Evolutionary conservation across 2,797 vertebrate genomes (phyloP).

Genomic region (Oreonectes daqikongensis): DNA sequence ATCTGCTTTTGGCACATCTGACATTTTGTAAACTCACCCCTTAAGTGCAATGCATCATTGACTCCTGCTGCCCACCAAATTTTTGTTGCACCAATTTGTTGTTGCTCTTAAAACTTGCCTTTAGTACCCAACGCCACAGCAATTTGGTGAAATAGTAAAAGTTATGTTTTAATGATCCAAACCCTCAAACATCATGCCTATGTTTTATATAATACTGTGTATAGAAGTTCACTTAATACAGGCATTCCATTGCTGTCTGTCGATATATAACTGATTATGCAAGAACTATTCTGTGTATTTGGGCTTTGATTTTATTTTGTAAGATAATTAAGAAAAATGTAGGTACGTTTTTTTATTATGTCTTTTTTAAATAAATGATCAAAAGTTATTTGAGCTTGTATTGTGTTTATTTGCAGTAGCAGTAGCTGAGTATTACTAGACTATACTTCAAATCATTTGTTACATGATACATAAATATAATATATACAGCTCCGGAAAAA

Average conservation of each 20-base stretch:
- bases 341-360: conserved; percentile 79
- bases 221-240: conserved; percentile 50
- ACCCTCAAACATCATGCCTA: background rate
- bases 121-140: background rate
- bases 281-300: conserved; percentile 84
- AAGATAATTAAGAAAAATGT: conserved; percentile 72
- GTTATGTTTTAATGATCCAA: conserved; percentile 21
- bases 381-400: conserved; percentile 46
- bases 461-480: background rate
- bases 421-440: background rate
- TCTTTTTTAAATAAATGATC: conserved; percentile 76
- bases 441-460: background rate
- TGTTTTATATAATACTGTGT: conserved; percentile 51
- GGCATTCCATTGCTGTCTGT: conserved; percentile 61
- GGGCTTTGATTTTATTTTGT: conserved; percentile 76
- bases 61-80: background rate
- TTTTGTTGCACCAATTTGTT: background rate
- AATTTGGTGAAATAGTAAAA: background rate
- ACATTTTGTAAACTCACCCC: background rate
- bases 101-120: background rate
- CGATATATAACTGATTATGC: conserved; percentile 72
- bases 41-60: background rate
- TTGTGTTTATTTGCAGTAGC: background rate
- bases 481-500: no score
- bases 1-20: background rate